Evolutionary conservation across 2,113 vertebrate species (phyloP), one percentile per base, ranked within the genome.

Genomic region (Psettodes erumei): DNA sequence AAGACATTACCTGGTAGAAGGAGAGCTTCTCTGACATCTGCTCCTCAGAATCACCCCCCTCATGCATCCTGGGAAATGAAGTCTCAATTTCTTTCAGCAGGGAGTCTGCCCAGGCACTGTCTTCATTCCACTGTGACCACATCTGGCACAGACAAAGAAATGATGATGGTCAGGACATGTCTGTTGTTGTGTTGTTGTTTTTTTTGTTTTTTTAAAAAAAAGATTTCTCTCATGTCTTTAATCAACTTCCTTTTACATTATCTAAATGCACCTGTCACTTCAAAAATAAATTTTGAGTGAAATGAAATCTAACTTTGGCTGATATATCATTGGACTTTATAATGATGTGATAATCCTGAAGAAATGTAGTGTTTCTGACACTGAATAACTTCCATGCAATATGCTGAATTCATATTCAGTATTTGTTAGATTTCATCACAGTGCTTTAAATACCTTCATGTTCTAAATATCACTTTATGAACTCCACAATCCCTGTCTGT

Each of bases 61-160:
- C 47, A 37, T 82, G 94, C 85, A 95, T 90, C 12, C 77, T 93
- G 81, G 95, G 93, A 84, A 96, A 84, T 0, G 72, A 53, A 77
- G 93, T 92, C 19, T 92, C 55, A 15, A 95, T 74, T 12, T 82
- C 50, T 53, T 92, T 93, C 58, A 99, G 89, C 32, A 96, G 93
- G 70, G 92, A 92, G 75, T 77, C 93, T 58, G 96, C 87, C 87
- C 90, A 87, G 0, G 75, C 43, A 1, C 88, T 90, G 75, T 91
- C 90, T 25, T 93, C 91, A 83, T 98, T 95, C 94, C 96, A 97
- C 68, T 91, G 90, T 4, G 88, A 82, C 96, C 96, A 99, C 73
- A 89, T 79, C 97, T 99, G 83, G 53, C 50, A 62, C 30, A 56
- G 50, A 71, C 2, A 11, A 9, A 48, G 42, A 40, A 16, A 42